Conservation (phyloP, 2,888 invertebrate genomes). For the Coleophora flavipennella region DNA sequence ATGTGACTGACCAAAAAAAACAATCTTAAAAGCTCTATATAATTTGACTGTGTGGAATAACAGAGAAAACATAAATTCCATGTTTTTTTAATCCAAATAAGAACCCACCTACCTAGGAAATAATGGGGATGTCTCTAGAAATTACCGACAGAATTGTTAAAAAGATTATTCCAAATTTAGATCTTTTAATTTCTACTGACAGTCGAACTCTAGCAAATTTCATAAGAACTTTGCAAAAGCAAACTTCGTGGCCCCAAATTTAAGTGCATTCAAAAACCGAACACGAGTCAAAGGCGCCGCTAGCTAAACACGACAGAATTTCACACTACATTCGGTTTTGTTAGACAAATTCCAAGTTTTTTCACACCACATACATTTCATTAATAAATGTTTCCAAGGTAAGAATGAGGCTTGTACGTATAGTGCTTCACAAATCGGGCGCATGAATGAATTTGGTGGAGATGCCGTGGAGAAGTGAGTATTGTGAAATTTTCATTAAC, state of each 20-base stretch:
- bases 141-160: too few relatives aligned
- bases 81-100: too few relatives aligned
- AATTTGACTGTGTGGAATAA: too few relatives aligned
- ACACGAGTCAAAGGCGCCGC: conserved; percentile 50
- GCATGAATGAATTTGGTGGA: conserved; percentile 23
- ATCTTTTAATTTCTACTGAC: too few relatives aligned
- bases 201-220: too few relatives aligned
- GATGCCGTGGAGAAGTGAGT: conserved; percentile 20
- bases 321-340: conserved; percentile 30
- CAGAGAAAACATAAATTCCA: too few relatives aligned
- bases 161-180: too few relatives aligned
- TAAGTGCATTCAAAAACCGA: conserved; percentile 12
- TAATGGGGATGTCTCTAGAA: too few relatives aligned
- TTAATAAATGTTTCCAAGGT: conserved; percentile 10
- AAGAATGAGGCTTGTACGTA: conserved; percentile 12
- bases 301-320: conserved; percentile 44
- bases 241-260: conserved; percentile 18
- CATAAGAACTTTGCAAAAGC: not conserved
- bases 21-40: too few relatives aligned
- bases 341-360: conserved; percentile 17
- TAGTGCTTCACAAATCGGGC: conserved; percentile 13
- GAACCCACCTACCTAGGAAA: too few relatives aligned
- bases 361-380: conserved; percentile 13
- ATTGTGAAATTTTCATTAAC: conserved; percentile 6
- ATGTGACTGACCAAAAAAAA: too few relatives aligned